Evolutionary conservation across 2,888 invertebrate genomes (phyloP).

Genomic region (Gymnocheta viridis): DNA sequence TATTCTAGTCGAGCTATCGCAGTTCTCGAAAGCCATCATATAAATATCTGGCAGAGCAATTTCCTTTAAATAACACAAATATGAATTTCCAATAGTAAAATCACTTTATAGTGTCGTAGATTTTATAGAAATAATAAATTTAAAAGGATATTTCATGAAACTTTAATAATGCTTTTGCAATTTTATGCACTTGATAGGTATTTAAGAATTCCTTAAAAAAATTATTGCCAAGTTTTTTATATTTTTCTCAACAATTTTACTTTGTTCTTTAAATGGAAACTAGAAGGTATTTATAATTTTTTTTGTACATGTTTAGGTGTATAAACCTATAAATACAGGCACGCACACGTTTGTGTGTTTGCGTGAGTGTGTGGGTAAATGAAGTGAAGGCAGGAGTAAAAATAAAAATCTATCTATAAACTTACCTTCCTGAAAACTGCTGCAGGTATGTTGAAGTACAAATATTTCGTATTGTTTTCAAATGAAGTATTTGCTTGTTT

Average conservation of each 20-base stretch:
- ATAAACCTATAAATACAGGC: background rate
- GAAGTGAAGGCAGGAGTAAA: background rate
- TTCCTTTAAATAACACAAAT: no score
- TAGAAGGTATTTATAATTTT: conserved; percentile 49
- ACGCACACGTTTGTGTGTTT: background rate
- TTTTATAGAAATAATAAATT: no score
- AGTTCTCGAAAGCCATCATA: no score
- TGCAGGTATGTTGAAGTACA: conserved; percentile 30
- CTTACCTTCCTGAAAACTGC: conserved; percentile 36
- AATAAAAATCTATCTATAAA: conserved; percentile 31
- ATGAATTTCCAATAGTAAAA: no score
- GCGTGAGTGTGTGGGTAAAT: background rate
- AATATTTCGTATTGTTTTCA: conserved; percentile 60
- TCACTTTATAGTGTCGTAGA: no score
- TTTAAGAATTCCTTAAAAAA: background rate
- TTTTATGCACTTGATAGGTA: background rate
- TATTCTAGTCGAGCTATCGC: no score
- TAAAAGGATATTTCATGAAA: background rate
- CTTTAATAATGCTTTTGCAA: background rate
- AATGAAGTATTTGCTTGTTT: conserved; percentile 64
- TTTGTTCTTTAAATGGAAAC: conserved; percentile 39
- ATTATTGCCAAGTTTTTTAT: conserved; percentile 4
- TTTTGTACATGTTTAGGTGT: background rate
- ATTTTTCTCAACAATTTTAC: conserved; percentile 16
- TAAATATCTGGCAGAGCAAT: no score